A percentile compares a stretch with the other conserved stretches of the same genome.
Conservation (phyloP, 2,888 invertebrate species). For the Leucophenga maculata region DNA sequence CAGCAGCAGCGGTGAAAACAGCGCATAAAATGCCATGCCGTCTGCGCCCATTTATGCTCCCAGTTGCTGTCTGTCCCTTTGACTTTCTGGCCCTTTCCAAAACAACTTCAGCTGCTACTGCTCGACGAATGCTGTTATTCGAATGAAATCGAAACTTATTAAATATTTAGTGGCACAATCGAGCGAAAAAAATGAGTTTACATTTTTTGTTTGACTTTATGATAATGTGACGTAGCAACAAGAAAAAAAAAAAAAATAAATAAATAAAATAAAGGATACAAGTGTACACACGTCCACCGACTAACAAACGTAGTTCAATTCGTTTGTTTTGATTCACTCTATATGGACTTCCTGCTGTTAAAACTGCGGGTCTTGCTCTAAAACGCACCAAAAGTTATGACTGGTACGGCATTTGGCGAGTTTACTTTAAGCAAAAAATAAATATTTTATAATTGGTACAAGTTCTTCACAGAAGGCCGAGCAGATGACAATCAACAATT, state of each 20-base stretch:
- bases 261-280: conserved; percentile 31
- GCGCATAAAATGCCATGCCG: background rate
- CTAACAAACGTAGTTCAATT: conserved; percentile 5
- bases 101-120: conserved; percentile 17
- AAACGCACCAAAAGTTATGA: no score
- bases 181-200: conserved; percentile 57
- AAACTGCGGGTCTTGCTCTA: no score
- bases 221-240: conserved; percentile 53
- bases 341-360: no score
- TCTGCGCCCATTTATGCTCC: conserved; percentile 34
- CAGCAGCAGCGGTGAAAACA: conserved; percentile 25
- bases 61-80: background rate
- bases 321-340: background rate
- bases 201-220: conserved; percentile 65
- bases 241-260: conserved; percentile 33
- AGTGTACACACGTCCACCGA: background rate
- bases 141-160: conserved; percentile 70
- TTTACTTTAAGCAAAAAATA: no score
- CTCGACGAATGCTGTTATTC: conserved; percentile 24
- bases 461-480: no score
- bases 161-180: conserved; percentile 67
- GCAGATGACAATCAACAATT: no score
- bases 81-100: conserved; percentile 30
- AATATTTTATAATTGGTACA: no score
- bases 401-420: no score